Evolutionary conservation across 2,888 invertebrate species (phyloP).

Genomic region (Drosophila neonasuta): DNA sequence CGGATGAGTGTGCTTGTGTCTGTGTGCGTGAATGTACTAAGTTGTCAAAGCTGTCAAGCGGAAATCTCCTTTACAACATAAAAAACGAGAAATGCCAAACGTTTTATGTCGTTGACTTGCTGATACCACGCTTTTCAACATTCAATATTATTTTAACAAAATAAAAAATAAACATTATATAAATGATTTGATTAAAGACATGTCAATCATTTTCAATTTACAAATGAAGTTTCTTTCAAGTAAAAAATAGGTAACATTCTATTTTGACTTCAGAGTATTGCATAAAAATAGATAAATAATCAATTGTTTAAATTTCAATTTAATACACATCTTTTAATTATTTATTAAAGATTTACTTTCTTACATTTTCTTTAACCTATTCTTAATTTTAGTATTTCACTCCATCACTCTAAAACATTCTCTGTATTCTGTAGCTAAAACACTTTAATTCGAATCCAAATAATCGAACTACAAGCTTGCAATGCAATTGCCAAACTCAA

Average conservation of each 20-base stretch:
- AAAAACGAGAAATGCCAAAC: conserved; percentile 37
- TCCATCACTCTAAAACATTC: too few species aligned
- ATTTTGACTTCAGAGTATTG: too few species aligned
- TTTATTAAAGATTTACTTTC: not conserved
- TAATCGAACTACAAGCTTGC: not conserved
- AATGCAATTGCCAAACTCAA: not conserved
- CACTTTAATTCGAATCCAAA: not conserved
- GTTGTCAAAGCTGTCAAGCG: conserved; percentile 76
- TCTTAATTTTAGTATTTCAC: too few species aligned
- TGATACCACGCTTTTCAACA: conserved; percentile 19
- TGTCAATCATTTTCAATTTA: too few species aligned
- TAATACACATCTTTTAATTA: too few species aligned
- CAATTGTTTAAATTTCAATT: too few species aligned
- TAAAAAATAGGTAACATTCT: too few species aligned
- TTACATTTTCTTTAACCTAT: not conserved
- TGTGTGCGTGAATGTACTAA: conserved; percentile 44
- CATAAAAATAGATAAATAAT: too few species aligned
- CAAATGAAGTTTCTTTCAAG: too few species aligned
- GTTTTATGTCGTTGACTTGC: not conserved
- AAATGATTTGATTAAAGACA: too few species aligned
- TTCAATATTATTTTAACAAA: too few species aligned
- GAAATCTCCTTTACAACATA: conserved; percentile 72
- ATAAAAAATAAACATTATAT: not conserved
- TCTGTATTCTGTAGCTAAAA: not conserved
- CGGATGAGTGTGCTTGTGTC: conserved; percentile 21